Base-by-base conservation (phyloP, 2,113 vertebrate genomes). In the Phycodurus eques region DNA sequence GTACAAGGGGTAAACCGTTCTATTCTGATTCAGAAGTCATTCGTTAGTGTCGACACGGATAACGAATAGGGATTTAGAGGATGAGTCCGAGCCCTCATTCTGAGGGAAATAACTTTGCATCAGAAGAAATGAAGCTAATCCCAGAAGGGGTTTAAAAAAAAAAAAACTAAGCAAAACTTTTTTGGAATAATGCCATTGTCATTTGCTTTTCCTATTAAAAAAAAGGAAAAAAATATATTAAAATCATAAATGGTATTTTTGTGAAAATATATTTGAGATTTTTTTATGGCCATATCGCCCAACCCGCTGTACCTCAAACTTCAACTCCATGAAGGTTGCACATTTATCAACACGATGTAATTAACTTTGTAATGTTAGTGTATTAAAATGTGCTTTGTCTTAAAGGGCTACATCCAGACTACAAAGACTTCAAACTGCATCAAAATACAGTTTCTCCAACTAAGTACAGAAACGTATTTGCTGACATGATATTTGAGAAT, bases 401-500 rank as follows among this genome's bases (percentile, higher is more conserved):
- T 46, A 10, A n/a, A 39, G 35, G 4, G 35, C 35, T 53, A 10
- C 4, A 66, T 47, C 51, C 35, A 43, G 53, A 53, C 14, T 27
- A 27, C 27, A 27, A 27, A 27, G 27, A 27, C 42, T 57, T 27
- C 27, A 11, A 27, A 22, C 61, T 11, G 43, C 22, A 54, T 46
- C n/a, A 60, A 60, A 71, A 59, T 10, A 56, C 53, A 11, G 53
- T 57, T 11, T 43, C 15, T 22, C 4, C 19, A 42, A 51, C 17
- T 71, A 22, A 67, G 35, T n/a, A 46, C 22, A 74, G 43, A 71
- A 47, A 54, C 70, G 11, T 22, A 39, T 68, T 65, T 44, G 56
- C 77, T 56, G 57, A 42, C 20, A 9, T 7, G 33, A 61, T 39
- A 33, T 31, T 72, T 33, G n/a, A 64, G 63, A 80, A 13, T 70